phyloP scores from a whole-genome alignment of 1,140 invertebrate genomes.

The Metaphire vulgaris region DNA sequence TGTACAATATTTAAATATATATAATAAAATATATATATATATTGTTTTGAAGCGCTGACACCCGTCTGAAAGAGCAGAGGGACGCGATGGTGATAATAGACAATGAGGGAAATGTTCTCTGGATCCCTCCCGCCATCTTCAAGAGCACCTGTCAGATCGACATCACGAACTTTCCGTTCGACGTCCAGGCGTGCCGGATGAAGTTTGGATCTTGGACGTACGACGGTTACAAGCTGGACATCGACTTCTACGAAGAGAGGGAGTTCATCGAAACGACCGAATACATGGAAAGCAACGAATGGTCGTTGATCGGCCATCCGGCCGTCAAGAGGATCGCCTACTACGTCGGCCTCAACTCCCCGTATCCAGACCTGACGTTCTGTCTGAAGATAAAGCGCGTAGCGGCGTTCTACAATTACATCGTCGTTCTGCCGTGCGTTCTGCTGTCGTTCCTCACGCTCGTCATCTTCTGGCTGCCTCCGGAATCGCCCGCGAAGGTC shows the following conservation, averaged over 20 bases:
- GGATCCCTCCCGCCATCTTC: constrained; percentile 97
- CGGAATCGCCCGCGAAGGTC: constrained; percentile 53
- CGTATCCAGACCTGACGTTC: constrained; percentile 52
- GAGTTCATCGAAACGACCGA: constrained; percentile 46
- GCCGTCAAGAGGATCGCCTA: constrained; percentile 43
- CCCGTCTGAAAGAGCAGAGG: constrained; percentile 46
- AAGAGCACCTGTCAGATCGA: constrained; percentile 86
- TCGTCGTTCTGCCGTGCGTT: constrained; percentile 50
- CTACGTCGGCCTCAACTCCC: constrained; percentile 51
- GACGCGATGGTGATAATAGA: constrained; percentile 48
- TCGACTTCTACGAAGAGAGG: constrained; percentile 40
- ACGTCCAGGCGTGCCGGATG: constrained; percentile 47
- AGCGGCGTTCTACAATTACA: constrained; percentile 53
- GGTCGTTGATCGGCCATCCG: constrained; percentile 43
- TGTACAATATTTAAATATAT: neutral
- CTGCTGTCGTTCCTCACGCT: constrained; percentile 51
- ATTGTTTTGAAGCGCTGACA: constrained; percentile 44
- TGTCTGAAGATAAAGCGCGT: constrained; percentile 43
- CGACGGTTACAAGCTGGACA: constrained; percentile 48
- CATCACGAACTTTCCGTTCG: constrained; percentile 52
- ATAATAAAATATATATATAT: neutral
- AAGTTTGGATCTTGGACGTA: constrained; percentile 54
- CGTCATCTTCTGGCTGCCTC: constrained; percentile 53
- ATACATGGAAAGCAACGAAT: constrained; percentile 52
- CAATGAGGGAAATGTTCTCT: constrained; percentile 88